These are phyloP conservation scores for Kuschelorhynchus macadamiae DNA, from an alignment of 2,888 invertebrate species.

Conservation along the genomic window DNA sequence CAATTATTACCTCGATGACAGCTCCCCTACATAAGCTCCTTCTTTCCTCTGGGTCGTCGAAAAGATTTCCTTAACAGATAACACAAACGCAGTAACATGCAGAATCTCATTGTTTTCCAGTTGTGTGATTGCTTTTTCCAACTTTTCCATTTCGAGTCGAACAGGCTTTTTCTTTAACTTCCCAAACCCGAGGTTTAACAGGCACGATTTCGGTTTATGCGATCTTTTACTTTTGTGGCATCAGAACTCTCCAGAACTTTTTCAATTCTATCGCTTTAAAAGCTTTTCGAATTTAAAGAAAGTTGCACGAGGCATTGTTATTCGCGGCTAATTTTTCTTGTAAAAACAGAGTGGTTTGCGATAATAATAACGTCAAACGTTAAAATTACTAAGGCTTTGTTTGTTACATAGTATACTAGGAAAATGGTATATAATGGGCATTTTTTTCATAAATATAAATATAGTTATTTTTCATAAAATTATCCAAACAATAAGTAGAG, in stretches of 20 bases:
- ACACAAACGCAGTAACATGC: constrained; percentile 14
- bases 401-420: too few species aligned
- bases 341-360: too few species aligned
- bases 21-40: too few species aligned
- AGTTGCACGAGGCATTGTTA: too few species aligned
- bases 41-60: not conserved
- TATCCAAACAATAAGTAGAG: too few species aligned
- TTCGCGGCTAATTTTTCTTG: too few species aligned
- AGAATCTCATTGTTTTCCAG: constrained; percentile 26
- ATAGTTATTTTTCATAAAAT: too few species aligned
- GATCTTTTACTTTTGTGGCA: constrained; percentile 24
- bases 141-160: constrained; percentile 27
- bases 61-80: constrained; percentile 26
- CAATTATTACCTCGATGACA: too few species aligned
- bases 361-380: too few species aligned
- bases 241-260: constrained; percentile 7
- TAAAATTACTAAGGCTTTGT: too few species aligned
- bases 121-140: constrained; percentile 28
- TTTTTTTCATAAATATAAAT: too few species aligned
- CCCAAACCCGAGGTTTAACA: constrained; percentile 5
- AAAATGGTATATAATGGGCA: too few species aligned
- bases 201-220: constrained; percentile 17
- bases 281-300: not conserved
- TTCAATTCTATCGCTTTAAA: not conserved
- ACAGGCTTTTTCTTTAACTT: constrained; percentile 20